Percentiles rank a stretch among this genome's conserved stretches.
Evolutionary conservation across 2,113 vertebrate genomes (phyloP).

Genomic region (Vulpes ferrilata): DNA sequence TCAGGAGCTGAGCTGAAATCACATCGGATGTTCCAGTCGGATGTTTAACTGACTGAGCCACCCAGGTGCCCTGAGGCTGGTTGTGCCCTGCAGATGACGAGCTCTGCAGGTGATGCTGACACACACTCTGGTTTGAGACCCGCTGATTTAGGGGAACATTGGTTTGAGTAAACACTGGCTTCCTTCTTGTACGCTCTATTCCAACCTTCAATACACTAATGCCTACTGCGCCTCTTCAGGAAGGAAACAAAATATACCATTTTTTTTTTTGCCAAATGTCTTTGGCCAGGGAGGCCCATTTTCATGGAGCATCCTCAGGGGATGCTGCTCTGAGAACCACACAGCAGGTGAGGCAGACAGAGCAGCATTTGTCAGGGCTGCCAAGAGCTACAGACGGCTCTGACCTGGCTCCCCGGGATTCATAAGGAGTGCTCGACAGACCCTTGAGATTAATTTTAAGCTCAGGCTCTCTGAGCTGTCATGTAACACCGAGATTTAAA

Average conservation of each 20-base stretch:
- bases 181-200: neutral
- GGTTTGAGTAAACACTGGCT: neutral
- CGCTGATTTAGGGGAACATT: neutral
- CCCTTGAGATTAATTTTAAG: neutral
- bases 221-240: neutral
- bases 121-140: neutral
- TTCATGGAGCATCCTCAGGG: neutral
- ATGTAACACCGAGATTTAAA: neutral
- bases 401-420: neutral
- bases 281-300: fast-evolving
- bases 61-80: neutral
- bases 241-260: conserved; percentile 21
- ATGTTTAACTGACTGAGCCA: neutral
- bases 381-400: neutral
- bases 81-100: neutral
- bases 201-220: neutral
- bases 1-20: too few species aligned
- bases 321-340: neutral
- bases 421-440: neutral
- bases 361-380: neutral
- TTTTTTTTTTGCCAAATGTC: neutral
- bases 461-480: conserved; percentile 23
- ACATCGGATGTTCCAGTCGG: too few species aligned
- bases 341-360: neutral
- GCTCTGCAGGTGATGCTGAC: too few species aligned